A percentile compares a stretch with the other conserved stretches of the same genome.
Evolutionary conservation across 1,140 invertebrate species (phyloP).

Genomic region (Elysia chlorotica): DNA sequence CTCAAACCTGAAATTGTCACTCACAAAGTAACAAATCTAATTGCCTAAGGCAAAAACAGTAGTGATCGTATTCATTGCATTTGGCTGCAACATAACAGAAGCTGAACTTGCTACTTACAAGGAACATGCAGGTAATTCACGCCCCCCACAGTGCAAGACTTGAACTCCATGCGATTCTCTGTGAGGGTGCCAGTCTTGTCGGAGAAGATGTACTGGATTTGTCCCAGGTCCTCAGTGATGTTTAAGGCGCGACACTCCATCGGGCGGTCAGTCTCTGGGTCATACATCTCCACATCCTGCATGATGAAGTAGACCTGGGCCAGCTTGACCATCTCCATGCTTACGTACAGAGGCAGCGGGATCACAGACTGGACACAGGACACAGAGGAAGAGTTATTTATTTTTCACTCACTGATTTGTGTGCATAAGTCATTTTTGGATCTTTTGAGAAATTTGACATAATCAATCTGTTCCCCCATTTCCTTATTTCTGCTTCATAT

Average conservation of each 20-base stretch:
- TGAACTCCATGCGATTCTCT: constrained; percentile 96
- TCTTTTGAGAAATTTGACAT: too few species aligned
- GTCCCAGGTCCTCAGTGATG: constrained; percentile 95
- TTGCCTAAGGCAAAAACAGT: too few species aligned
- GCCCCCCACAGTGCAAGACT: constrained; percentile 83
- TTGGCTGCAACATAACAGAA: too few species aligned
- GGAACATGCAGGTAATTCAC: constrained; percentile 73
- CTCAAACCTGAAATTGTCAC: too few species aligned
- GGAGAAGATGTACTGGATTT: constrained; percentile 94
- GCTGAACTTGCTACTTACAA: constrained; percentile 40
- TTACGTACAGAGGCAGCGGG: constrained; percentile 94
- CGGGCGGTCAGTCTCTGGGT: constrained; percentile 78
- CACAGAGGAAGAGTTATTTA: too few species aligned
- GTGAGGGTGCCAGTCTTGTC: constrained; percentile 98
- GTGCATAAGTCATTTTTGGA: too few species aligned
- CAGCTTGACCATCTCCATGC: constrained; percentile 95
- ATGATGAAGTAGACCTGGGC: constrained; percentile 96
- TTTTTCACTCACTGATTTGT: too few species aligned
- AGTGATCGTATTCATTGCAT: too few species aligned
- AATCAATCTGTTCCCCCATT: too few species aligned
- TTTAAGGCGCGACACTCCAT: constrained; percentile 95
- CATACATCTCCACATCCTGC: constrained; percentile 85
- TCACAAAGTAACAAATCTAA: too few species aligned
- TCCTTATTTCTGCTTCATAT: too few species aligned
- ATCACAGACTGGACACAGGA: constrained; percentile 82